Evolutionary conservation across 1,140 invertebrate genomes (phyloP).

Genomic region (Pseudomyrmex concolor): DNA sequence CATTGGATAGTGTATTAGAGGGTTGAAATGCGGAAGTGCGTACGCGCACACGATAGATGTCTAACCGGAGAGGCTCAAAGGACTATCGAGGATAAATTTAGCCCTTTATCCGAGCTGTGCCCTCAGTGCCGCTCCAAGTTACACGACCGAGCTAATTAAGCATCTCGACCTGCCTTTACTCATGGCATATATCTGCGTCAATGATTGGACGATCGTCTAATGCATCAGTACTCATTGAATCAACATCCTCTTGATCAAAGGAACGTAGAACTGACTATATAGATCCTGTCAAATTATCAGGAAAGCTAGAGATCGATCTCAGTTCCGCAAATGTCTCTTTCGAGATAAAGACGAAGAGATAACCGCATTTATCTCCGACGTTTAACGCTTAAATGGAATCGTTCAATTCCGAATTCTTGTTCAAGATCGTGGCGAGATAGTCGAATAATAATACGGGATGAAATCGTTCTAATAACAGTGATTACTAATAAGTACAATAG

Average conservation of each 20-base stretch:
- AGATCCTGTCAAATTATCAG: slow-evolving; percentile 22
- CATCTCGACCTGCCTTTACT: slow-evolving; percentile 48
- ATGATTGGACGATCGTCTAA: slow-evolving; percentile 45
- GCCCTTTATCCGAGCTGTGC: slow-evolving; percentile 51
- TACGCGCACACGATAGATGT: slow-evolving; percentile 34
- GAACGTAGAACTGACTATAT: slow-evolving; percentile 13
- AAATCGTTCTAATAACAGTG: not conserved
- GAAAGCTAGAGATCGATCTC: slow-evolving; percentile 19
- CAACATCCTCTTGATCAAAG: slow-evolving; percentile 43
- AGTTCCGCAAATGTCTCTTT: slow-evolving; percentile 7
- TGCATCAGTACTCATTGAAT: slow-evolving; percentile 46
- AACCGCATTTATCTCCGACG: slow-evolving; percentile 14
- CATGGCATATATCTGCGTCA: slow-evolving; percentile 31
- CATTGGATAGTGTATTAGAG: slow-evolving; percentile 31
- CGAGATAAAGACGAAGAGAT: not conserved
- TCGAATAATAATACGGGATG: slow-evolving; percentile 2
- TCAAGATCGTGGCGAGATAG: not conserved
- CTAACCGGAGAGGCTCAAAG: slow-evolving; percentile 54
- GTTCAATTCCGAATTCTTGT: slow-evolving; percentile 9
- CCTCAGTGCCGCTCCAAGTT: slow-evolving; percentile 38
- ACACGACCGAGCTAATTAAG: slow-evolving; percentile 52
- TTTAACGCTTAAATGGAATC: slow-evolving; percentile 5
- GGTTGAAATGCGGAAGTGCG: slow-evolving; percentile 63
- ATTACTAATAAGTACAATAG: not conserved
- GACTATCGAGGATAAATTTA: slow-evolving; percentile 58